Conservation (phyloP, 2,888 invertebrate genomes). For the Cephus rjabovi region DNA sequence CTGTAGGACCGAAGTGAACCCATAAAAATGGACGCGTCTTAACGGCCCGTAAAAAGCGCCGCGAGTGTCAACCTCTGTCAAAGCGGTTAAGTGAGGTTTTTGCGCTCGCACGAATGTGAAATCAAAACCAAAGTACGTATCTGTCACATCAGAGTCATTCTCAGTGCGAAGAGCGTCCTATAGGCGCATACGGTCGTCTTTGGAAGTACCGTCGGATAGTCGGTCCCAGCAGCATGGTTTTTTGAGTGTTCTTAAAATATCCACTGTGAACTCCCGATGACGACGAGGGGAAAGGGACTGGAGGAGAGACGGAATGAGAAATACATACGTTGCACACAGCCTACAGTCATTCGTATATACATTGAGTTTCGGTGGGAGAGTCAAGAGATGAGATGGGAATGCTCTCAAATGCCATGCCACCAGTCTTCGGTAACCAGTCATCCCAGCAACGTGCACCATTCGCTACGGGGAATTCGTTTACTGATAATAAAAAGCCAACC, state of each 20-base stretch:
- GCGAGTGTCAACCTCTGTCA: neutral
- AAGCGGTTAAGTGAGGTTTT: conserved; percentile 2
- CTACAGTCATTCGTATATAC: neutral
- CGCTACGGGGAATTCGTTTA: neutral
- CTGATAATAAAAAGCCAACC: neutral
- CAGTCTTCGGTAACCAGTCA: conserved; percentile 55
- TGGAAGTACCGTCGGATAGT: neutral
- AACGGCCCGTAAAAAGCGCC: neutral
- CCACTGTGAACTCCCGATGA: conserved; percentile 15
- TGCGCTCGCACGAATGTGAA: conserved; percentile 16
- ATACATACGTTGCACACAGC: neutral
- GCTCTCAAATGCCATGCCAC: conserved; percentile 35
- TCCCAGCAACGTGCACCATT: conserved; percentile 37
- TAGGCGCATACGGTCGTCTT: neutral
- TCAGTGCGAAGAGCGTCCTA: conserved; percentile 6
- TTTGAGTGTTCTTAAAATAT: conserved; percentile 54
- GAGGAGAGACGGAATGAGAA: neutral
- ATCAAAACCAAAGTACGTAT: conserved; percentile 10
- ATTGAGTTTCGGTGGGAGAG: conserved; percentile 22
- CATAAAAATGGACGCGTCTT: neutral
- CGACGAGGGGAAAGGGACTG: neutral
- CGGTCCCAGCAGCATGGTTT: conserved; percentile 32
- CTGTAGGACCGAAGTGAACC: neutral
- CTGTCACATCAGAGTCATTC: conserved; percentile 21
- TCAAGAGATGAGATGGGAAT: conserved; percentile 42